Conservation (phyloP, 2,113 vertebrate species). For the Salvelinus fontinalis region DNA sequence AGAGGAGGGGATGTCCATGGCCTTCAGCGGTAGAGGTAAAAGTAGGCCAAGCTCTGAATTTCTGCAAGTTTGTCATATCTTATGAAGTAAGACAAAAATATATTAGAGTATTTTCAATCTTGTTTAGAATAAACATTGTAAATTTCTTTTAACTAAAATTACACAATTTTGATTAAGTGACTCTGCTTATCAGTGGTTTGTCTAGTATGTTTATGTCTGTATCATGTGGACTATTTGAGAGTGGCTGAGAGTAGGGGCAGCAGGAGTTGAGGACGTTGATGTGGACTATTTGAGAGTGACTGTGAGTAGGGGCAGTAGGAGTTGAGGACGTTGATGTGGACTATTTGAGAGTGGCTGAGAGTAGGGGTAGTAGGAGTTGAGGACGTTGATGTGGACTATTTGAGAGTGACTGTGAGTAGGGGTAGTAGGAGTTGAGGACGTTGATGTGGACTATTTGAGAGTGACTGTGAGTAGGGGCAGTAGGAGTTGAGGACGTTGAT, state of each 20-base stretch:
- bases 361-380: too few relatives aligned
- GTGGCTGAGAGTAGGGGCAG: too few relatives aligned
- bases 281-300: background rate
- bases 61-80: background rate
- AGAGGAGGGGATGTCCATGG: background rate
- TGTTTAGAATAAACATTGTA: background rate
- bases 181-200: background rate
- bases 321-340: background rate
- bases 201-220: background rate
- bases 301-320: too few relatives aligned
- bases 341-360: background rate
- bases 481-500: background rate
- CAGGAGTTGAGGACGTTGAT: too few relatives aligned
- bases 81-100: background rate
- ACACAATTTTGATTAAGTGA: background rate
- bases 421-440: too few relatives aligned
- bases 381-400: background rate
- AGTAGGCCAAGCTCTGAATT: background rate
- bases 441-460: background rate
- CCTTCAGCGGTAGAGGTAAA: background rate
- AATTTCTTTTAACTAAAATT: background rate
- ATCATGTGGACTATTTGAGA: background rate
- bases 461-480: too few relatives aligned
- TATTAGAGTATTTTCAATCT: too few relatives aligned
- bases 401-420: too few relatives aligned